Evolutionary conservation across 2,888 invertebrate species (phyloP).

Genomic region (Muscina levida): DNA sequence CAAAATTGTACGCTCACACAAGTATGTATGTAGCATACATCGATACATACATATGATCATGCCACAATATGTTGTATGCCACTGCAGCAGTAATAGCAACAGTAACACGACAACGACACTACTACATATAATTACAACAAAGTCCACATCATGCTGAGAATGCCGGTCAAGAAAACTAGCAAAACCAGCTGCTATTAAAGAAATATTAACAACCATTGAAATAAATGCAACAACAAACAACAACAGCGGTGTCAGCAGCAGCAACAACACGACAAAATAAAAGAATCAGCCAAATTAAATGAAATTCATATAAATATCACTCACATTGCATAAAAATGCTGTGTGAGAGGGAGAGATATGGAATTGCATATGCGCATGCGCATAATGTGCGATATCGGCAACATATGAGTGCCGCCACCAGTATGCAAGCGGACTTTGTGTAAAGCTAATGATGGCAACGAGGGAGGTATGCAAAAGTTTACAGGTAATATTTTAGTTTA

Average conservation of each 20-base stretch:
- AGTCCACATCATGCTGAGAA: conserved; percentile 58
- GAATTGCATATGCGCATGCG: conserved; percentile 13
- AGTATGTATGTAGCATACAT: conserved; percentile 60
- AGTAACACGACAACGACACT: conserved; percentile 45
- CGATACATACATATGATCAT: neutral
- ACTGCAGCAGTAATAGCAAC: too few species aligned
- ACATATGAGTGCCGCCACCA: too few species aligned
- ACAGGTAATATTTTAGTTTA: too few species aligned
- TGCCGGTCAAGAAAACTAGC: conserved; percentile 62
- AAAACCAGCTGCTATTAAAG: conserved; percentile 65
- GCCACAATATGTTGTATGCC: conserved; percentile 35
- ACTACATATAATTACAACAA: conserved; percentile 62
- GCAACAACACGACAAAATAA: conserved; percentile 36
- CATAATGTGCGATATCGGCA: neutral
- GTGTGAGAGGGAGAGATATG: conserved; percentile 7
- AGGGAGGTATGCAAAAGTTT: too few species aligned
- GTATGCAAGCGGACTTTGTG: neutral
- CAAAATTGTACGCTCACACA: conserved; percentile 58
- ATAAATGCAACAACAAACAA: conserved; percentile 38
- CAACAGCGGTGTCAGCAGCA: conserved; percentile 32
- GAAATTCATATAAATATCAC: conserved; percentile 65
- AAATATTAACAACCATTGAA: conserved; percentile 33
- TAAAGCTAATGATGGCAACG: too few species aligned
- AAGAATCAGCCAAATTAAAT: conserved; percentile 64
- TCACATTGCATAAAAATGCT: conserved; percentile 41